Evolutionary conservation across 64 coral and sea anemone genomes (phyloP), one percentile per base, ranked within the genome.

Genomic region (Stichodactyla mertensii): DNA sequence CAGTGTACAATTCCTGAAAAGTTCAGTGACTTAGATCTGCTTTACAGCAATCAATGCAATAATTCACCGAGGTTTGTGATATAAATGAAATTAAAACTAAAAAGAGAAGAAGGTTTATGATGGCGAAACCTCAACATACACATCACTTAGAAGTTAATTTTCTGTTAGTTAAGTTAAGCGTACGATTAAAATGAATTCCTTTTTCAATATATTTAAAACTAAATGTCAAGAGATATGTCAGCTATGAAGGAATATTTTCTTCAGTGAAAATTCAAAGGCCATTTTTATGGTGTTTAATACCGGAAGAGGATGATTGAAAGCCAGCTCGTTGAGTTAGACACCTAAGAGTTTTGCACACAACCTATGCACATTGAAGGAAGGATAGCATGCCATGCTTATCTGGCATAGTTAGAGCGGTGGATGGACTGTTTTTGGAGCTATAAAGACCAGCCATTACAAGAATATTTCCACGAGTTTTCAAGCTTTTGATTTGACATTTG

Each of bases 401-500:
- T 81, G 78, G 1, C 19, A 55, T 81, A 53, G 78, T 81, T 9
- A 81, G 11, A 28, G 78, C 53, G 15, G 9, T n/a, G 15, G 14
- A 81, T 81, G 6, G 20, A 22, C 78, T 81, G 15, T 53, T 6
- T 81, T 55, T 9, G 2, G 36, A 79, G 78, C 11, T 52, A 1
- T 3, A 53, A 81, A 20, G 36, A 4, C 26, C 5, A 15, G 5
- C 53, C 78, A 81, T 55, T 81, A 53, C 6, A 18, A 53, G 78
- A 81, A 81, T 81, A 81, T 81, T 81, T 81, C 18, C 53, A 55
- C 31, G 51, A 53, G 54, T 54, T 19, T 81, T 53, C 78, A 81
- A 81, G 36, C 51, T 55, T 5, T 81, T 81, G 16, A 81, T 81
- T 81, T 81, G 78, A 81, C 78, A 81, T 81, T 81, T 81, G 11